Evolutionary conservation across 2,888 invertebrate species (phyloP).

Genomic region (Acanthosepion esculentum): DNA sequence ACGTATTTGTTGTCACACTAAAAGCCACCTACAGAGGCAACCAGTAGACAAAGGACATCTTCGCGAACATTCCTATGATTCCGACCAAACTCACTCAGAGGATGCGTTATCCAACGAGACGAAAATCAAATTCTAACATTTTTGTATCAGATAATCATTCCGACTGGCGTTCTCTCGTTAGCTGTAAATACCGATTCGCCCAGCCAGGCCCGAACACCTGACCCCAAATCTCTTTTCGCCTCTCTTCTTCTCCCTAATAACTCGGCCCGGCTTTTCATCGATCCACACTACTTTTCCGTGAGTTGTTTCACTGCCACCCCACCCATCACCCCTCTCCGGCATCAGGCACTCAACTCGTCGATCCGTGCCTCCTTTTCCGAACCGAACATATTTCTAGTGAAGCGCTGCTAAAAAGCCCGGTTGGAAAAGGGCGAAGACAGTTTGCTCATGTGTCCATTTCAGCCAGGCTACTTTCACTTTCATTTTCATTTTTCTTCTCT

Average conservation of each 20-base stretch:
- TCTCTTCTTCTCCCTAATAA: background rate
- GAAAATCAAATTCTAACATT: background rate
- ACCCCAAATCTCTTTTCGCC: background rate
- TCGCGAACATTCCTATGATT: background rate
- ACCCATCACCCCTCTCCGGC: background rate
- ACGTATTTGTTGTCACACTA: too few relatives aligned
- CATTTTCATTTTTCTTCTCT: background rate
- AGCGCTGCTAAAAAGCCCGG: constrained; percentile 9
- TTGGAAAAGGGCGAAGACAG: background rate
- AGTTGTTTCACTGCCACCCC: background rate
- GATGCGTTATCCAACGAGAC: background rate
- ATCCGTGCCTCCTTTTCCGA: background rate
- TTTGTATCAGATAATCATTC: background rate
- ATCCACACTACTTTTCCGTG: background rate
- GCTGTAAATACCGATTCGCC: background rate
- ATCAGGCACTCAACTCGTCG: constrained; percentile 2
- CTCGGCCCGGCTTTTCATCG: background rate
- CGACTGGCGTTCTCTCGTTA: background rate
- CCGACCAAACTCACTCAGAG: background rate
- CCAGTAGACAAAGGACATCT: background rate
- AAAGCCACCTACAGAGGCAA: background rate
- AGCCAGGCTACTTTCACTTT: background rate
- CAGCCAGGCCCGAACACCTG: background rate
- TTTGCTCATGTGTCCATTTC: background rate
- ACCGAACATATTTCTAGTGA: background rate